Conservation (phyloP, 92 coral and sea anemone genomes). For the Bergia sp. region DNA sequence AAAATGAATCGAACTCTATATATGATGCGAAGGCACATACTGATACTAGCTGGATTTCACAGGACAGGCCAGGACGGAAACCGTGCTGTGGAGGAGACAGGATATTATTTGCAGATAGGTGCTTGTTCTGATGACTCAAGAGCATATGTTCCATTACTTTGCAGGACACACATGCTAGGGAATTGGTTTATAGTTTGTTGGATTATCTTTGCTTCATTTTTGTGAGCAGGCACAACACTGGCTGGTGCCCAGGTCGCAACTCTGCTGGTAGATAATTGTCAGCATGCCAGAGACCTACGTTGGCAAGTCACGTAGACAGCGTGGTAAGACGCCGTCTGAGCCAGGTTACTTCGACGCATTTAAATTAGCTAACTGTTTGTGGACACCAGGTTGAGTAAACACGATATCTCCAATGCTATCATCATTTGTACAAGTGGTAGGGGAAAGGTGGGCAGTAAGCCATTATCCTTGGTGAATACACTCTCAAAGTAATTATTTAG, state of each 20-base stretch:
- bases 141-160: constrained; percentile 54
- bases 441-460: constrained; percentile 26
- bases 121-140: constrained; percentile 32
- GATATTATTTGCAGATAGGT: constrained; percentile 28
- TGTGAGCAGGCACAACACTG: constrained; percentile 35
- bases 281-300: too few relatives aligned
- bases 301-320: too few relatives aligned
- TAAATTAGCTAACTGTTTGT: too few relatives aligned
- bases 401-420: too few relatives aligned
- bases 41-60: constrained; percentile 32
- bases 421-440: too few relatives aligned
- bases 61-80: constrained; percentile 36
- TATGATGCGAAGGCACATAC: too few relatives aligned
- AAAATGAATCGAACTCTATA: too few relatives aligned
- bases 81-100: constrained; percentile 29
- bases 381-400: too few relatives aligned
- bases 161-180: constrained; percentile 53
- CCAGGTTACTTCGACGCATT: too few relatives aligned
- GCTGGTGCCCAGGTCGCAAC: not conserved
- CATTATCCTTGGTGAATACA: constrained; percentile 16
- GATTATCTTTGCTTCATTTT: constrained; percentile 38
- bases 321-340: too few relatives aligned
- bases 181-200: constrained; percentile 49
- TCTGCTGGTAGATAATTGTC: too few relatives aligned
- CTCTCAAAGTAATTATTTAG: not conserved